Base-by-base conservation (phyloP, 2,888 invertebrate species). In the Anagyrus pseudococci region DNA sequence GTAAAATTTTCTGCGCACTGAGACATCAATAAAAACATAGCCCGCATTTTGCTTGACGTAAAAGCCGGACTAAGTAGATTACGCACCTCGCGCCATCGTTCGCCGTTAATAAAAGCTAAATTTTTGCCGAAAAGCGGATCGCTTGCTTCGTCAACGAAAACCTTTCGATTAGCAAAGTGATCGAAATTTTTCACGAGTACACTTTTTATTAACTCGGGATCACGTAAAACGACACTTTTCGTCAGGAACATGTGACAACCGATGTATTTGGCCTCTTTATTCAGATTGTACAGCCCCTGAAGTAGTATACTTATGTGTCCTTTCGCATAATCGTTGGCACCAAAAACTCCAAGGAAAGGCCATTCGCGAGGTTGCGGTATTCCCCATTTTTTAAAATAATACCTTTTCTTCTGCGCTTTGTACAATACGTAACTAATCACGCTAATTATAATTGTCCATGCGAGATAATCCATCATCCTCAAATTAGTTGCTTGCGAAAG, bases 71-170 rank as follows among this genome's bases (percentile, higher is more conserved):
- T 85, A 10, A 86, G 69, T 0, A 83, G 80, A 0, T 78, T 76
- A n/a, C 86, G 73, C 81, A 85, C 83, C 13, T 83, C 80, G 0
- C 82, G 79, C 85, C 85, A 85, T 72, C 69, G 80, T 0, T 84
- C 80, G 10, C 83, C 85, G 1, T 63, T 66, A 0, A 73, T 49
- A 0, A 65, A 60, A 25, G 71, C 68, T 0, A 74, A 37, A 54
- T 70, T 73, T 13, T 69, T 72, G 0, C 60, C 70, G 7, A 75
- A 66, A 1, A 75, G 19, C 0, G 71, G 71, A 44, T 72, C 71
- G 13, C 54, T 25, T 1, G 8, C n/a, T 2, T 57, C 60, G 46
- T 68, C 67, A 4, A 67, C 46, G 26, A 73, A 66, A 1, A 55
- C 52, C 6, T 68, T 66, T 49, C 72, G 74, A 64, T 77, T 68